Conservation (phyloP, 2,113 vertebrate species). For the Esox niger region DNA sequence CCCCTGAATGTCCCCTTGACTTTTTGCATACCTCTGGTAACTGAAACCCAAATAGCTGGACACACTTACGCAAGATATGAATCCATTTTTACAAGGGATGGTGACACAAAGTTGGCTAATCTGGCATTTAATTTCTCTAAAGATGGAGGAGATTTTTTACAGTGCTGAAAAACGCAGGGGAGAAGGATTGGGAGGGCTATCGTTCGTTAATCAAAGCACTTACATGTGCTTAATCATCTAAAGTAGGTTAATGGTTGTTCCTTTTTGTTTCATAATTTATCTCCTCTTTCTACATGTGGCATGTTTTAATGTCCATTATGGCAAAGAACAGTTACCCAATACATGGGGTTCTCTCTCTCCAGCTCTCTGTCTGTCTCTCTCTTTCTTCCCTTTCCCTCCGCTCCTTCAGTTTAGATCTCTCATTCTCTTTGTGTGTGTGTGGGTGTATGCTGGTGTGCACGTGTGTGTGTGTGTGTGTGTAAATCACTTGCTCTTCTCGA, state of each 20-base stretch:
- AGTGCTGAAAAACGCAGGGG: neutral
- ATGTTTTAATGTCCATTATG: too few species aligned
- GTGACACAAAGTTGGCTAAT: slow-evolving; percentile 4
- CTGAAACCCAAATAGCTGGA: neutral
- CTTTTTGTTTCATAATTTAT: too few species aligned
- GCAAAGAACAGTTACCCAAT: too few species aligned
- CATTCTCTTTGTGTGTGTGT: too few species aligned
- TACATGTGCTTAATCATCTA: neutral
- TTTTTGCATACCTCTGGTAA: neutral
- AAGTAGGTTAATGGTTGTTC: neutral
- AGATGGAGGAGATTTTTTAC: neutral
- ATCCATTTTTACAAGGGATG: neutral
- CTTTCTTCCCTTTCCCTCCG: too few species aligned
- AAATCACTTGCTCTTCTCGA: neutral
- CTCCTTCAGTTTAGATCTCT: too few species aligned
- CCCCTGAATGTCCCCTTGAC: neutral
- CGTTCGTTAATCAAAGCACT: neutral
- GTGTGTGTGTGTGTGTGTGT: too few species aligned
- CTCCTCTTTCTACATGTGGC: too few species aligned
- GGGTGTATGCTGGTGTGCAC: too few species aligned
- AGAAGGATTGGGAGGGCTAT: neutral
- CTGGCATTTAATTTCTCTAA: neutral
- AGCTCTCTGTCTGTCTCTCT: too few species aligned
- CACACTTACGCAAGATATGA: neutral
- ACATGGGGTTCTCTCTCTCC: too few species aligned